Evolutionary conservation across 2,797 vertebrate genomes (phyloP).

Genomic region (Chelon auratus): DNA sequence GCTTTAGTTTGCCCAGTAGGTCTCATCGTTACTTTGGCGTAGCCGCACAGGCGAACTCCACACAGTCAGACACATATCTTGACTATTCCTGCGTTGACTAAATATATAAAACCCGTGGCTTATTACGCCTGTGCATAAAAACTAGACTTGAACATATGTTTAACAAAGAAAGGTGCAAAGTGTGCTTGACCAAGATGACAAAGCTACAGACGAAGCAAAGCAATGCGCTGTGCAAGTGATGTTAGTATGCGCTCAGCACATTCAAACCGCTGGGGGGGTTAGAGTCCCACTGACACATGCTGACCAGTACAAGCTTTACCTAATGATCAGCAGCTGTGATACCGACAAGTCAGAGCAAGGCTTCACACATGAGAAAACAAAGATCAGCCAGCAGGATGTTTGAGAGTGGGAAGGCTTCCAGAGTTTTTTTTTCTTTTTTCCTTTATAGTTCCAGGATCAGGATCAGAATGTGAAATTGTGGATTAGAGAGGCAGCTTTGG

Average conservation of each 20-base stretch:
- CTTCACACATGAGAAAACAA: no score
- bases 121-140: slow-evolving; percentile 11
- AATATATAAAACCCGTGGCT: neutral
- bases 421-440: neutral
- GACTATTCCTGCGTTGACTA: neutral
- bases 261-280: slow-evolving; percentile 14
- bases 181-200: slow-evolving; percentile 25
- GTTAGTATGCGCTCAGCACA: neutral
- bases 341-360: neutral
- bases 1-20: slow-evolving; percentile 1
- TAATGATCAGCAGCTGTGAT: slow-evolving; percentile 17
- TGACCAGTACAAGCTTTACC: slow-evolving; percentile 24
- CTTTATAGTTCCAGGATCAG: no score
- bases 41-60: neutral
- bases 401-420: neutral
- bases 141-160: slow-evolving; percentile 29
- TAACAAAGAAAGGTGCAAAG: slow-evolving; percentile 24
- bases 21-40: slow-evolving; percentile 1
- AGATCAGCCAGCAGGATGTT: neutral
- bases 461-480: no score
- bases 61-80: neutral
- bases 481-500: no score
- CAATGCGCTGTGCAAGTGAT: neutral
- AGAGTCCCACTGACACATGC: slow-evolving; percentile 11
- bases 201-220: slow-evolving; percentile 5